Evolutionary conservation across 2,888 invertebrate species (phyloP).

Genomic region (Cancer borealis): DNA sequence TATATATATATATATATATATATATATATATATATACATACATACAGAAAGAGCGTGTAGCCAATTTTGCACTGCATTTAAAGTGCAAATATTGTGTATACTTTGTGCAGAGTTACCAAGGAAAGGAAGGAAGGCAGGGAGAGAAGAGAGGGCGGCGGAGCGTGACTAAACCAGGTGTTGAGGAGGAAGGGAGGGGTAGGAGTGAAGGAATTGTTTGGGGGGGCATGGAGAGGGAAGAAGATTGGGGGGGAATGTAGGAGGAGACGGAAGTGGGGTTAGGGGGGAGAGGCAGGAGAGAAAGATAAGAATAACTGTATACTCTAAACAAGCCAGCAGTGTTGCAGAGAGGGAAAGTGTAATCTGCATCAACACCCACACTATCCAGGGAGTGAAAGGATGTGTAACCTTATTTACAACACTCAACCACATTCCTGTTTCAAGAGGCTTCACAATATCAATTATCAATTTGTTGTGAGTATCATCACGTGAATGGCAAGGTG

Average conservation of each 20-base stretch:
- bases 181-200: background rate
- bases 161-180: conserved; percentile 24
- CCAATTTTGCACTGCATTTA: no score
- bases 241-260: background rate
- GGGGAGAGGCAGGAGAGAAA: background rate
- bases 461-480: background rate
- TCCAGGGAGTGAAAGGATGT: no score
- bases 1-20: no score
- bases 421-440: background rate
- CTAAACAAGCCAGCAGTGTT: no score
- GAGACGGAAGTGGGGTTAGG: background rate
- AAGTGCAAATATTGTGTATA: no score
- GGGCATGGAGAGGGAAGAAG: background rate
- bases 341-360: no score
- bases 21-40: no score
- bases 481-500: background rate
- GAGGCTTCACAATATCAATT: background rate
- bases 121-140: background rate
- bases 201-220: background rate
- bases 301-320: no score
- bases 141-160: background rate
- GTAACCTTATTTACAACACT: no score
- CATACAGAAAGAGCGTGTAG: background rate
- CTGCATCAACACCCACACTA: no score
- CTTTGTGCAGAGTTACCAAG: background rate